phyloP scores from a whole-genome alignment of 2,888 invertebrate species.

The Aphodius granarius region DNA sequence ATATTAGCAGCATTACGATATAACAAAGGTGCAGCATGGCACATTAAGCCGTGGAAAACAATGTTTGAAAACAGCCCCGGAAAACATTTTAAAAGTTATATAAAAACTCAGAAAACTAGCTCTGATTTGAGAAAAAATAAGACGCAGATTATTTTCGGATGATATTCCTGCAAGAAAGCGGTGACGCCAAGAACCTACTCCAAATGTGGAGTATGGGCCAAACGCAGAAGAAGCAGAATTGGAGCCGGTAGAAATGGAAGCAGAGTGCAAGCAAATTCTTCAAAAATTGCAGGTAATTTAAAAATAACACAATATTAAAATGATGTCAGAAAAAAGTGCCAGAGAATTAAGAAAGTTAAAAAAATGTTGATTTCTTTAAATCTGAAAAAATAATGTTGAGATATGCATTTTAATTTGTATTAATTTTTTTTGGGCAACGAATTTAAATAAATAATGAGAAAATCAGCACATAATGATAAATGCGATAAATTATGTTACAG shows the following conservation, averaged over 20 bases:
- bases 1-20: conserved; percentile 40
- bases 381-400: too few relatives aligned
- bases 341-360: too few relatives aligned
- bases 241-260: not conserved
- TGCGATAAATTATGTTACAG: too few relatives aligned
- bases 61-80: not conserved
- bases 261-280: conserved; percentile 1
- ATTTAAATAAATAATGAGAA: not conserved
- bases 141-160: not conserved
- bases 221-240: not conserved
- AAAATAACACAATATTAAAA: too few relatives aligned
- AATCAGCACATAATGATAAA: too few relatives aligned
- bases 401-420: not conserved
- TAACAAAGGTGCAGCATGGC: conserved; percentile 29
- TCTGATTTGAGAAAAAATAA: not conserved
- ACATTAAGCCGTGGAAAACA: conserved; percentile 11
- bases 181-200: not conserved
- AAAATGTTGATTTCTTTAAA: too few relatives aligned
- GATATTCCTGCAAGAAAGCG: not conserved
- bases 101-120: not conserved
- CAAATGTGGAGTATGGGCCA: not conserved
- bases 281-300: not conserved
- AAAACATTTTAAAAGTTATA: conserved; percentile 15
- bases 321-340: too few relatives aligned
- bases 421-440: not conserved